phyloP scores from a whole-genome alignment of 2,797 vertebrate genomes.

The Liasis olivaceus region DNA sequence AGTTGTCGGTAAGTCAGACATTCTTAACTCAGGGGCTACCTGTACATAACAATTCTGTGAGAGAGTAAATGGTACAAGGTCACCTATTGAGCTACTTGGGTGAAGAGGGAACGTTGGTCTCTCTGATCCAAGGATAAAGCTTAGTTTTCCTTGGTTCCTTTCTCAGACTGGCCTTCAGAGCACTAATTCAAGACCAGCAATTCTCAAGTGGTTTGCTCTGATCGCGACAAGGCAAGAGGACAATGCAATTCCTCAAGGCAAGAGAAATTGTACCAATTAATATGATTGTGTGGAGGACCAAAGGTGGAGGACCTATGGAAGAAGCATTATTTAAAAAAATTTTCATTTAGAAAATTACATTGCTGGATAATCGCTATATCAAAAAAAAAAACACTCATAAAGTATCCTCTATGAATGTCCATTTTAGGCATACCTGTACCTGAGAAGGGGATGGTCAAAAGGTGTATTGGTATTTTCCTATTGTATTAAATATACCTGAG shows the following conservation, averaged over 20 bases:
- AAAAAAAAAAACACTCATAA: neutral
- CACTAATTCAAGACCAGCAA: neutral
- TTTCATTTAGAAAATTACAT: neutral
- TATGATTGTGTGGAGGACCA: neutral
- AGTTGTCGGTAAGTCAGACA: too few relatives aligned
- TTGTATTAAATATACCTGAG: neutral
- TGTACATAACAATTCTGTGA: neutral
- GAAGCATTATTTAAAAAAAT: neutral
- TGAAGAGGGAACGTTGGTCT: neutral
- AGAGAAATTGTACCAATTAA: neutral
- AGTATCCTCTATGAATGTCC: neutral
- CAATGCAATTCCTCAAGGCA: neutral
- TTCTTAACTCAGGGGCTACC: too few relatives aligned
- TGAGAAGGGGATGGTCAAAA: neutral
- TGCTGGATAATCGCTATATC: neutral
- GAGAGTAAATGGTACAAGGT: neutral
- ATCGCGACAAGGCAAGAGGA: too few relatives aligned
- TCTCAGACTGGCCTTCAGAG: too few relatives aligned
- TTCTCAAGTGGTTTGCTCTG: neutral
- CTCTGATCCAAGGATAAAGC: neutral
- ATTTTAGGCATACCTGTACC: neutral
- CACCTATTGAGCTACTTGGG: too few relatives aligned
- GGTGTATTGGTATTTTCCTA: neutral
- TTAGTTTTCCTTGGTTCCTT: neutral
- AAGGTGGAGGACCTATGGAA: neutral